Percentiles rank a stretch among this genome's conserved stretches.
Conservation (phyloP, 2,113 vertebrate genomes). For the Malurus alboscapulatus region DNA sequence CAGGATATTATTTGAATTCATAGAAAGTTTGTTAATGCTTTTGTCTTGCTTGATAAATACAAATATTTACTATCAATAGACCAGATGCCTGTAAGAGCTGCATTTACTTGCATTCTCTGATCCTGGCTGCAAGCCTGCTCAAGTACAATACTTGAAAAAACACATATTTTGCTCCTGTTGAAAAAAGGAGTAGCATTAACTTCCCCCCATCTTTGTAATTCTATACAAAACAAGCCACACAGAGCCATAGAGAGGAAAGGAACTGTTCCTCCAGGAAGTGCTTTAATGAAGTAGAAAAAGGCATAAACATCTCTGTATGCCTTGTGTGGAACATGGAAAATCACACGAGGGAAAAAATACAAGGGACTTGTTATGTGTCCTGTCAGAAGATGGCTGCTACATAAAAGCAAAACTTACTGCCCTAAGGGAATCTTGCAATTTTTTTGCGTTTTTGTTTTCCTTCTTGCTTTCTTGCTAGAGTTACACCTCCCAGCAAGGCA, state of each 20-base stretch:
- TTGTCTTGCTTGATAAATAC: neutral
- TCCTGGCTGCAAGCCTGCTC: neutral
- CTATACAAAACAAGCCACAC: neutral
- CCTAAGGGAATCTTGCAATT: slow-evolving; percentile 36
- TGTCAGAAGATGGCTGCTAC: slow-evolving; percentile 55
- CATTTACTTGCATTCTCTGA: neutral
- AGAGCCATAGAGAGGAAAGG: neutral
- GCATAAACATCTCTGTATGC: neutral
- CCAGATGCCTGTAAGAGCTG: neutral
- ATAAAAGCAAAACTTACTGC: slow-evolving; percentile 34
- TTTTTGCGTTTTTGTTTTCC: slow-evolving; percentile 11
- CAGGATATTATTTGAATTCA: neutral
- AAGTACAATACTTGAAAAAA: neutral
- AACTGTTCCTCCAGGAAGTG: neutral
- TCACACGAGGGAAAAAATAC: neutral
- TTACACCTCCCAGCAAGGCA: neutral
- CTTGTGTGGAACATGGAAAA: neutral
- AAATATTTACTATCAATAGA: slow-evolving; percentile 9
- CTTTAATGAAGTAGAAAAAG: neutral
- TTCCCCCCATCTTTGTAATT: neutral
- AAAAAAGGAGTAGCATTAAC: neutral
- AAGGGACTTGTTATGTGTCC: slow-evolving; percentile 33
- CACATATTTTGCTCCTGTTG: neutral
- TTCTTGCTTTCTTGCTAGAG: neutral
- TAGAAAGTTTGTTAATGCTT: neutral